Evolutionary conservation across 1,140 invertebrate species (phyloP), one percentile per base, ranked within the genome.

Genomic region (Galendromus occidentalis): DNA sequence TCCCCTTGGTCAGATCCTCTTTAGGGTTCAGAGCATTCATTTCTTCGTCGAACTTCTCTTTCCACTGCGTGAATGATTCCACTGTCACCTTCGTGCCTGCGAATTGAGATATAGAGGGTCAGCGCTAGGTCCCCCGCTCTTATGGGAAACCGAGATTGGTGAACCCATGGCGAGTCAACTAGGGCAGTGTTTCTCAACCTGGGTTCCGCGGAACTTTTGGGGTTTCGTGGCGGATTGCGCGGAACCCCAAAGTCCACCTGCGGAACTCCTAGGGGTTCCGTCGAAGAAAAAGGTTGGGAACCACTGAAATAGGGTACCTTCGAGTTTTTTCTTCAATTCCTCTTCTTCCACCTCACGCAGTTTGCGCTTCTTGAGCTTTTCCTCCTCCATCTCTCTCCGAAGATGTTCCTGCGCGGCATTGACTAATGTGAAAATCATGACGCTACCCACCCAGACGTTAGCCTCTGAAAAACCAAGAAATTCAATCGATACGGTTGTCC

Each of bases 61-160:
- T 59, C 51, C 51, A 59, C 2, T 14, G 51, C 33, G 51, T 59
- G 33, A 59, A 59, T 17, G 51, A 59, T 59, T 59, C 51, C 4
- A 59, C 51, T 2, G 51, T 59, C 22, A 59, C 51, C 51, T 59
- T 59, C 14, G 51, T 59, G 9, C 51, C 51, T 59, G 51, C 33
- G 9, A n/a, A n/a, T n/a, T n/a, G n/a, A n/a, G n/a, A n/a, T n/a
- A n/a, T n/a, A n/a, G n/a, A n/a, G n/a, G n/a, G n/a, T n/a, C n/a
- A n/a, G n/a, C n/a, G n/a, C n/a, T n/a, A n/a, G n/a, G n/a, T n/a
- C n/a, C n/a, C n/a, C n/a, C n/a, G n/a, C n/a, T n/a, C n/a, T n/a
- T n/a, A n/a, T n/a, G n/a, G n/a, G n/a, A n/a, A n/a, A n/a, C n/a
- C n/a, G n/a, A n/a, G n/a, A n/a, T n/a, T n/a, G n/a, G n/a, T n/a